phyloP scores from a whole-genome alignment of 1,140 invertebrate genomes.

The Drosophila hydei region DNA sequence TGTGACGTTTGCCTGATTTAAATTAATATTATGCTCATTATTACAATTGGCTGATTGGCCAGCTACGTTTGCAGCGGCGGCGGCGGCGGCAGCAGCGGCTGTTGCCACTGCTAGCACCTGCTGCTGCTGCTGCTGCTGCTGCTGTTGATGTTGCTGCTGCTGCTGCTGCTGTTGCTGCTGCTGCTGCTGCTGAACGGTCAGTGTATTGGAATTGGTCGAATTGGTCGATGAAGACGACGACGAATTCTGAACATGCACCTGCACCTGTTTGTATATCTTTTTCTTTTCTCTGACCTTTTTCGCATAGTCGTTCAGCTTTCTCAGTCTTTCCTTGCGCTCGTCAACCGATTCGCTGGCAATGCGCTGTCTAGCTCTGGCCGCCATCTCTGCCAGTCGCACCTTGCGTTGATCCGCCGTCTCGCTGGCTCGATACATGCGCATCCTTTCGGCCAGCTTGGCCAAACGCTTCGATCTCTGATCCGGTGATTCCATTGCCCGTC shows the following conservation, averaged over 20 bases:
- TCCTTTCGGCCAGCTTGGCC: slow-evolving; percentile 84
- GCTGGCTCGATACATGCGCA: slow-evolving; percentile 79
- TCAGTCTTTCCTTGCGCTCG: slow-evolving; percentile 84
- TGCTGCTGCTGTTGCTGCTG: slow-evolving; percentile 57
- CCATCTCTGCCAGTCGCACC: slow-evolving; percentile 85
- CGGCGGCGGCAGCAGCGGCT: slow-evolving; percentile 42
- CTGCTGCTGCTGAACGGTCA: slow-evolving; percentile 60
- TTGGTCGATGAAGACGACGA: slow-evolving; percentile 65
- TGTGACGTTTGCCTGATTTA: slow-evolving; percentile 73
- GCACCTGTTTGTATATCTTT: slow-evolving; percentile 76
- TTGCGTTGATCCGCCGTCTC: slow-evolving; percentile 85
- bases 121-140: slow-evolving; percentile 62
- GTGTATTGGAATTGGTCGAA: slow-evolving; percentile 46
- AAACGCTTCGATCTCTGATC: slow-evolving; percentile 84
- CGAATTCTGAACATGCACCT: slow-evolving; percentile 45
- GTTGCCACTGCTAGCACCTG: slow-evolving; percentile 56
- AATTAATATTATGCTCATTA: slow-evolving; percentile 81
- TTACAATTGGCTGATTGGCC: slow-evolving; percentile 66
- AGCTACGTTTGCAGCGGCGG: slow-evolving; percentile 50
- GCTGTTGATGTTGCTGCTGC: slow-evolving; percentile 30
- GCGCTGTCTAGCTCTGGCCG: slow-evolving; percentile 84
- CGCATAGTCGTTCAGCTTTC: slow-evolving; percentile 83
- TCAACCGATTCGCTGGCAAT: slow-evolving; percentile 85
- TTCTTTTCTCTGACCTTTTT: slow-evolving; percentile 84
- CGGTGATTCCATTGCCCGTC: slow-evolving; percentile 84